Percentiles rank a stretch among this genome's conserved stretches.
phyloP scores from a whole-genome alignment of 2,888 invertebrate genomes.

The Hyppa rectilinea region DNA sequence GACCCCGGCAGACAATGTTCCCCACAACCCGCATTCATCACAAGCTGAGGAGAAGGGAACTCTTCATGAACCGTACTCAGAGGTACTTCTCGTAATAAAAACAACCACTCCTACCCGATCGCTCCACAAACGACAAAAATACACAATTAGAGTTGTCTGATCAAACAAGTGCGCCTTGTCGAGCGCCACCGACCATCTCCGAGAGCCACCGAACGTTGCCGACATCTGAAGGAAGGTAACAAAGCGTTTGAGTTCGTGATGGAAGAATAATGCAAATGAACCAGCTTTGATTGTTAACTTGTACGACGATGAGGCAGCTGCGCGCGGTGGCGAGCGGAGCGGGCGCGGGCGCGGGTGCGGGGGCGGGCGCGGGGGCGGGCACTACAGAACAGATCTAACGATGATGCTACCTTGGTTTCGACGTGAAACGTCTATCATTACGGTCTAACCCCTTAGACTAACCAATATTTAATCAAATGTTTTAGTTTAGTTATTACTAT shows the following conservation, averaged over 20 bases:
- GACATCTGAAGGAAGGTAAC: constrained; percentile 39
- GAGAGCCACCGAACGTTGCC: constrained; percentile 3
- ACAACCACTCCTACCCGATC: not conserved
- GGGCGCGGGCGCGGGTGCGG: not conserved
- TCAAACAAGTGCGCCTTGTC: constrained; percentile 18
- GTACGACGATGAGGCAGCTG: constrained; percentile 8
- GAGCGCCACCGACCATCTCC: not conserved
- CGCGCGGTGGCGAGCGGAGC: constrained; percentile 2
- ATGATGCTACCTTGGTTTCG: too few relatives aligned
- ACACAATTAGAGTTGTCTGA: constrained; percentile 22
- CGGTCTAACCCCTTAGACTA: too few relatives aligned
- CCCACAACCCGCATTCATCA: not conserved
- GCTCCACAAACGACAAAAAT: constrained; percentile 12
- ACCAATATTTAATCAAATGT: too few relatives aligned
- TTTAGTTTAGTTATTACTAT: too few relatives aligned
- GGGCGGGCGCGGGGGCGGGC: constrained; percentile 1
- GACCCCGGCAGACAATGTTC: not conserved
- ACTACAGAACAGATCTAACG: not conserved
- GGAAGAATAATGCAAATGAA: constrained; percentile 61
- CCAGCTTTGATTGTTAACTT: constrained; percentile 59
- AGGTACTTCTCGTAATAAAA: not conserved
- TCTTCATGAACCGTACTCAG: not conserved
- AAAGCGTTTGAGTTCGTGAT: constrained; percentile 49
- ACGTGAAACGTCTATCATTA: too few relatives aligned
- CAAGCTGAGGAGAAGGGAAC: not conserved